Conservation (phyloP, 1,140 invertebrate genomes). For the Sweltsa coloradensis region DNA sequence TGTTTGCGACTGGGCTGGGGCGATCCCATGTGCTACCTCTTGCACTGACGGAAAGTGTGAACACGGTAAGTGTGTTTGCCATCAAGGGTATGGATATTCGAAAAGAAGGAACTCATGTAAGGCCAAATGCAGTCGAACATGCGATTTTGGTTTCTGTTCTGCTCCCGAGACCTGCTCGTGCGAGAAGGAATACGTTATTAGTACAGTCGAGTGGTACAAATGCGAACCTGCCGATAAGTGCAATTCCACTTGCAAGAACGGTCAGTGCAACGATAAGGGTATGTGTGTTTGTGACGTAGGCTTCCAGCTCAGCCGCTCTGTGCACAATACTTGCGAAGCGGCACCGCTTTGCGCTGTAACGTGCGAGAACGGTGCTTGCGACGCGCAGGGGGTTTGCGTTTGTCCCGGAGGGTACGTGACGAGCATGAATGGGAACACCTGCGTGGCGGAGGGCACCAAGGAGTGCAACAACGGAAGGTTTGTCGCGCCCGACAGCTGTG, state of each 20-base stretch:
- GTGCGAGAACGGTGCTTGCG: slow-evolving; percentile 2
- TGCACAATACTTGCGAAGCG: neutral
- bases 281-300: slow-evolving; percentile 8
- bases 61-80: no score
- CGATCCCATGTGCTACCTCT: no score
- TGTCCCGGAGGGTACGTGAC: neutral
- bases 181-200: no score
- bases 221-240: no score
- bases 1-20: neutral
- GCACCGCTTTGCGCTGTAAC: neutral
- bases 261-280: slow-evolving; percentile 13
- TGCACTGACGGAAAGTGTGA: no score
- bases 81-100: no score
- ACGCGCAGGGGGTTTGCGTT: neutral
- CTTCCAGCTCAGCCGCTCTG: slow-evolving; percentile 18
- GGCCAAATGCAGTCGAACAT: no score
- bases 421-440: neutral
- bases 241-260: slow-evolving; percentile 15
- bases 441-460: neutral
- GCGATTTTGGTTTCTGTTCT: no score
- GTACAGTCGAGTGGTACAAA: no score
- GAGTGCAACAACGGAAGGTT: neutral
- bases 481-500: neutral
- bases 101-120: no score
- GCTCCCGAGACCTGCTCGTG: no score